Base-by-base conservation (phyloP, 1,140 invertebrate genomes). In the Dreissena rostriformis region DNA sequence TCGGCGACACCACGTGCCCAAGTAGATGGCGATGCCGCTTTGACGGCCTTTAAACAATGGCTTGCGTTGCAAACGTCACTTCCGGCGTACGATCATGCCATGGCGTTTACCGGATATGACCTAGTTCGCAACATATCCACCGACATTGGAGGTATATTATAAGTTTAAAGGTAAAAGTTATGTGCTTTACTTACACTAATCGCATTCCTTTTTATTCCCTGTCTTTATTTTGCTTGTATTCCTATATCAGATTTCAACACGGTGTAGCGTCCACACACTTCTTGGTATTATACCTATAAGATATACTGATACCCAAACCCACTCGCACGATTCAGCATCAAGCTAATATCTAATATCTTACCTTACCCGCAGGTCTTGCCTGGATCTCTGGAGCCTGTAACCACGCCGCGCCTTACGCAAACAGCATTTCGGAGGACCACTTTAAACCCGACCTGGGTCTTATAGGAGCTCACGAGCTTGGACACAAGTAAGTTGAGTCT, bases 101-200 rank as follows among this genome's bases (percentile, higher is more conserved):
- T 77, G 74, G 57, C 74, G 12, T 77, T 77, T 65, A 77, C 74
- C 24, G 74, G 55, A 77, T 65, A 65, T 77, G 74, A 77, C 22
- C 55, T 77, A n/a, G 61, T 57, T 10, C 55, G 61, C 26, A 29
- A 63, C 22, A 57, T 55, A 15, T 77, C 74, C 12, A 63, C 11
- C 22, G 28, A 55, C 0, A 65, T 61, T 57, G 74, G 57, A 19
- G 74, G 74, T 77, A 65, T 61, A n/a, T 19, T 24, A 61, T n/a
- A 11, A 4, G 12, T 61, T n/a, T n/a, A 61, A 2, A 61, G 57
- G 57, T 61, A n/a, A 61, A 6, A 6, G 22, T n/a, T n/a, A n/a
- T n/a, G n/a, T n/a, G n/a, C n/a, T n/a, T n/a, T n/a, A n/a, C 57
- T 61, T n/a, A 61, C 57, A n/a, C n/a, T 19, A 6, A 39, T 39